phyloP scores from a whole-genome alignment of 2,113 vertebrate genomes.

The Salminus brasiliensis region DNA sequence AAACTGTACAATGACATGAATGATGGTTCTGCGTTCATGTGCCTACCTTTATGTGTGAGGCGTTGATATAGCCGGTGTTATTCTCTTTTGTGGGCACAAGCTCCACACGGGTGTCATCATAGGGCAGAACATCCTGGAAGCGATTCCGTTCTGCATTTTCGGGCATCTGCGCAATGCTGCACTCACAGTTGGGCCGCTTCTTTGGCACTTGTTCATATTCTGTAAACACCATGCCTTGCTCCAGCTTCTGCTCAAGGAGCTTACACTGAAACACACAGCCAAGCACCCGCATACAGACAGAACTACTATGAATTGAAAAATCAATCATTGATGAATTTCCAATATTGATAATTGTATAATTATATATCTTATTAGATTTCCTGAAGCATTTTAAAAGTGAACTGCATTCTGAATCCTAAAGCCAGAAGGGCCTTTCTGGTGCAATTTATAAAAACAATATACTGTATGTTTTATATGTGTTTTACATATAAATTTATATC shows the following conservation, averaged over 20 bases:
- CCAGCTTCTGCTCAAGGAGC: constrained; percentile 86
- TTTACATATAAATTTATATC: too few species aligned
- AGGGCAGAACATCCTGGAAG: constrained; percentile 95
- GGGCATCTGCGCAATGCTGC: constrained; percentile 80
- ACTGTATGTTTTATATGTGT: too few species aligned
- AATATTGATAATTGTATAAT: too few species aligned
- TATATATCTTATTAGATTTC: too few species aligned
- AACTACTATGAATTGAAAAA: background rate
- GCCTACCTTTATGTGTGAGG: constrained; percentile 90
- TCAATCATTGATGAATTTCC: too few species aligned
- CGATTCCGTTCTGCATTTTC: constrained; percentile 93
- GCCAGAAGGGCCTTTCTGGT: too few species aligned
- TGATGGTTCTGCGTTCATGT: background rate
- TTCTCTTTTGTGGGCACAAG: constrained; percentile 98
- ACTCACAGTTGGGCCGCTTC: constrained; percentile 76
- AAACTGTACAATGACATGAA: background rate
- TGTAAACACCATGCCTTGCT: constrained; percentile 88
- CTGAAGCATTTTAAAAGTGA: too few species aligned
- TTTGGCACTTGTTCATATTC: constrained; percentile 91
- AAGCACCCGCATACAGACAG: background rate
- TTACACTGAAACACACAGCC: constrained; percentile 81
- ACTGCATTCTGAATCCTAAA: too few species aligned
- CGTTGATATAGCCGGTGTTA: constrained; percentile 97
- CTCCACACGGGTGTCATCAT: constrained; percentile 91
- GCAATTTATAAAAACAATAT: too few species aligned